phyloP scores from a whole-genome alignment of 2,113 vertebrate genomes.

The Hippocampus mohnikei region DNA sequence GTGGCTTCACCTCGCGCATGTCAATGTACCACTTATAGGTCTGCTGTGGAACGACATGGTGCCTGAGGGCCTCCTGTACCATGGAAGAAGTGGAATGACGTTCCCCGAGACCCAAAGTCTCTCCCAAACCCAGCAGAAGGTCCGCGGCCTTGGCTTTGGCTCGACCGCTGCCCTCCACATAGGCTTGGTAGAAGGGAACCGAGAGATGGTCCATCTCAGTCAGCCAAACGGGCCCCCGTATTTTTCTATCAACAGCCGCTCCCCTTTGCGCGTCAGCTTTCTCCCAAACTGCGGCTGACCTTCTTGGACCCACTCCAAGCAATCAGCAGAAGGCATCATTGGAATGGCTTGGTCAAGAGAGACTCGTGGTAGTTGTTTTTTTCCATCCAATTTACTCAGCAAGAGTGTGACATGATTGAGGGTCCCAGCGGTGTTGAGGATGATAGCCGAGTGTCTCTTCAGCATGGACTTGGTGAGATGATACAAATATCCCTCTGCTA shows the following conservation, averaged over 20 bases:
- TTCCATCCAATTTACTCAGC: conserved; percentile 56
- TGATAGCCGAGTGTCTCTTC: conserved; percentile 66
- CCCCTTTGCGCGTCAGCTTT: conserved; percentile 76
- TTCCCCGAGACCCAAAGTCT: conserved; percentile 77
- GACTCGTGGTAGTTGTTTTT: conserved; percentile 62
- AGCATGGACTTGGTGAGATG: conserved; percentile 70
- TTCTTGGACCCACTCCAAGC: conserved; percentile 73
- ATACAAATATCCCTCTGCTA: conserved; percentile 70
- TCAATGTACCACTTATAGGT: conserved; percentile 75
- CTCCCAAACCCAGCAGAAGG: conserved; percentile 74
- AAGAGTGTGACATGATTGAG: conserved; percentile 62
- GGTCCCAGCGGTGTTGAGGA: conserved; percentile 65
- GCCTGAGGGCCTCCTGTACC: conserved; percentile 69
- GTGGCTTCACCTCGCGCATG: conserved; percentile 68
- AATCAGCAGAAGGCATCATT: conserved; percentile 73
- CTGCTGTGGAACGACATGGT: conserved; percentile 70
- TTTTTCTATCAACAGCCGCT: conserved; percentile 68
- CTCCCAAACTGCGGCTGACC: conserved; percentile 71
- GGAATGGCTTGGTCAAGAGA: conserved; percentile 70
- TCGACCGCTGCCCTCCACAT: conserved; percentile 61
- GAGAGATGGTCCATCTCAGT: conserved; percentile 78
- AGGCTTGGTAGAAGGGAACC: conserved; percentile 78
- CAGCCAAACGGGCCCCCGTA: conserved; percentile 73
- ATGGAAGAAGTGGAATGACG: conserved; percentile 69
- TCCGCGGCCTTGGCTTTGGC: conserved; percentile 76